A percentile compares a stretch with the other conserved stretches of the same genome.
Evolutionary conservation across 2,113 vertebrate genomes (phyloP).

Genomic region (Tachycineta bicolor): DNA sequence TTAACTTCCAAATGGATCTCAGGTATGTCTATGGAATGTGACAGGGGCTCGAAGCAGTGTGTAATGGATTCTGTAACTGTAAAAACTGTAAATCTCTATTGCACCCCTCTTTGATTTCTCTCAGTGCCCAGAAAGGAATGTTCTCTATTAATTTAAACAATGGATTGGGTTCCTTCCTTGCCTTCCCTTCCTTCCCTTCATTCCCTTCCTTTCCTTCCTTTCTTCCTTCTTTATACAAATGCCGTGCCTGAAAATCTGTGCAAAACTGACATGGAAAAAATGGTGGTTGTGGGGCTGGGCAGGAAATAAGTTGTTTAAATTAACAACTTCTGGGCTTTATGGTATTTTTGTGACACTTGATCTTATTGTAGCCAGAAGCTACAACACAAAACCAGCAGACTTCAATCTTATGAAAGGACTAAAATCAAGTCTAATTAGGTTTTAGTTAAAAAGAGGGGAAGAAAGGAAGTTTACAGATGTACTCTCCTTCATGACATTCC

Average conservation of each 20-base stretch:
- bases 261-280: not conserved
- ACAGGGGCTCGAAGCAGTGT: not conserved
- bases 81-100: not conserved
- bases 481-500: not conserved
- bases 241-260: not conserved
- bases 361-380: constrained; percentile 9
- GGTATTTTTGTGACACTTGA: not conserved
- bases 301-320: constrained; percentile 12
- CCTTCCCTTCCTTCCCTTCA: too few species aligned
- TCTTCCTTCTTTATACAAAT: not conserved
- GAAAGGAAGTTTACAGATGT: not conserved
- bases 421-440: not conserved
- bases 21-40: not conserved
- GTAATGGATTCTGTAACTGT: not conserved
- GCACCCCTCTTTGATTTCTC: not conserved
- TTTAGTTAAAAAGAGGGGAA: not conserved
- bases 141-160: not conserved
- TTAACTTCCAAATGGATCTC: not conserved
- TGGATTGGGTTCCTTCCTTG: not conserved
- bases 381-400: not conserved
- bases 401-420: not conserved
- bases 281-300: not conserved
- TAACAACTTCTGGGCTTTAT: not conserved
- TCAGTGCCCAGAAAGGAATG: not conserved
- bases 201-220: not conserved